Evolutionary conservation across 2,797 vertebrate genomes (phyloP), one percentile per base, ranked within the genome.

Genomic region (Lates japonicus): DNA sequence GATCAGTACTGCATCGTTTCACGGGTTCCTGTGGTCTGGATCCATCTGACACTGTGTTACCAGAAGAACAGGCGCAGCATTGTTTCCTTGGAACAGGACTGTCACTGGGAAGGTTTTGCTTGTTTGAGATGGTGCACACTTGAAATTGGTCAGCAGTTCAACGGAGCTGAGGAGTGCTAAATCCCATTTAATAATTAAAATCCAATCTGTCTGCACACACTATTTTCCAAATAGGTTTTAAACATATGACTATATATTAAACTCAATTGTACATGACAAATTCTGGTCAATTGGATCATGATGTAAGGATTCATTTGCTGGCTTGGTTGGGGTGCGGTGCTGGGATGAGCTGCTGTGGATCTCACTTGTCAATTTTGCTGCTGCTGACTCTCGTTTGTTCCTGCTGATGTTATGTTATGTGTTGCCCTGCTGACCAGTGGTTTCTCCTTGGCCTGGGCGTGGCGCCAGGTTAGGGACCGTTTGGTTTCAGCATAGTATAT

Each of bases 181-280:
- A 69, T 79, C 31, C 66, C 13, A 71, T 82, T 65, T 70, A 90
- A 76, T 71, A 76, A 79, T 85, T 87, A 44, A 73, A 85, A 82
- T 80, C 22, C 69, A 72, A 58, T 85, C 68, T 68, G 63, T 82
- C 52, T 71, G 41, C n/a, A n/a, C 3, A 25, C 71, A 65, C 46
- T 46, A 71, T 44, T 3, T 9, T 42, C 42, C 33, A 37, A 76
- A 39, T 3, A 60, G 5, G 44, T 73, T 82, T 60, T 64, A 80
- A 74, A 80, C 72, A 85, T 78, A 57, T 52, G 61, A 63, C n/a
- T 42, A 19, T 42, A 85, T n/a, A 55, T 71, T n/a, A n/a, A 44
- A 63, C 51, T 70, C 2, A 81, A 63, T 70, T 78, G 64, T 68
- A 71, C 58, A 84, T n/a, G n/a, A n/a, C n/a, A 67, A 79, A 55